Percentiles rank a stretch among this genome's conserved stretches.
Conservation (phyloP, 2,113 vertebrate genomes). For the Dendropsophus ebraccatus region DNA sequence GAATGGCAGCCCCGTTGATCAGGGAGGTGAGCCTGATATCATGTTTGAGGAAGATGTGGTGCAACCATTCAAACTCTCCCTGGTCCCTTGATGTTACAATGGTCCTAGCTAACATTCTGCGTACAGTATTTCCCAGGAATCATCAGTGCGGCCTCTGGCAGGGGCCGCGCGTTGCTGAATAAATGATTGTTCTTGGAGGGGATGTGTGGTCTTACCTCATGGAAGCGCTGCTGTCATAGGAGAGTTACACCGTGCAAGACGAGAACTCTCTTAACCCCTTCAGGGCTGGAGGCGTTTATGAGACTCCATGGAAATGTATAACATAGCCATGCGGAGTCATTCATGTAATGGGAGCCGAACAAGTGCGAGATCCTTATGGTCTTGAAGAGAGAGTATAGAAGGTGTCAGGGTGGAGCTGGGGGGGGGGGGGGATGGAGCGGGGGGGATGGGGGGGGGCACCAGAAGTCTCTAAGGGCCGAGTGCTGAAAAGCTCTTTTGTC, state of each 20-base stretch:
- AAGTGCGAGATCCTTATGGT: not conserved
- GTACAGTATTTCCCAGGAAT: not conserved
- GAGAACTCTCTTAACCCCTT: not conserved
- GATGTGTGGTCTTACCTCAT: conserved; percentile 33
- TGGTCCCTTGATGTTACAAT: not conserved
- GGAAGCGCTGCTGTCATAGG: not conserved
- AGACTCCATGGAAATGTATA: not conserved
- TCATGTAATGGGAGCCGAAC: not conserved
- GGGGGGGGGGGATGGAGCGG: too few species aligned
- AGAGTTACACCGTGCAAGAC: not conserved
- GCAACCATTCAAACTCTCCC: too few species aligned
- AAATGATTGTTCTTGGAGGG: conserved; percentile 42
- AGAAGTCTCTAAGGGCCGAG: too few species aligned
- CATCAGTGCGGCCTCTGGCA: not conserved
- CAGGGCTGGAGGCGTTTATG: not conserved
- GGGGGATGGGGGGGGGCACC: too few species aligned
- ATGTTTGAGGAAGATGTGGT: too few species aligned
- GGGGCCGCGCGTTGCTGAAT: not conserved
- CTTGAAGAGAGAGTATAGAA: not conserved
- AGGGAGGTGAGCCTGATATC: too few species aligned
- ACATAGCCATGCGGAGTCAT: not conserved
- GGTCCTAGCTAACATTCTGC: not conserved
- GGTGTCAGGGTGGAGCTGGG: too few species aligned
- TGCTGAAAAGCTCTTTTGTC: not conserved
- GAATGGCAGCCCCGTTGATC: too few species aligned